Evolutionary conservation across 92 coral and sea anemone genomes (phyloP), one percentile per base, ranked within the genome.

Genomic region (Zoanthus sansibaricus): DNA sequence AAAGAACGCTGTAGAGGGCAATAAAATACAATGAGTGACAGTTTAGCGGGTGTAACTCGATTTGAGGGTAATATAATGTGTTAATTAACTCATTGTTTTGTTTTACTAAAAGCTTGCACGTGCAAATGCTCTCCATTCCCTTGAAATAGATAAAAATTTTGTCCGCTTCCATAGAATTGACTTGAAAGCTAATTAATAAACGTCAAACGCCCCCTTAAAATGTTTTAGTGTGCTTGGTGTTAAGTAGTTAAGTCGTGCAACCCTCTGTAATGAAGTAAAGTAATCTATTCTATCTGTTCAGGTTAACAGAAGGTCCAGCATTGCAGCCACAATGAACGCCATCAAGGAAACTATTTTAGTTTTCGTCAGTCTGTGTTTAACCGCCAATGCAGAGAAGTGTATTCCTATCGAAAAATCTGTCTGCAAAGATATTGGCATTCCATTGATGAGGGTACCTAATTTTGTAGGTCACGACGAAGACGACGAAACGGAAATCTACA

Each of bases 371-470:
- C 3, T 13, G 11, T 61, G 56, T 31, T 80, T 80, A 64, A 6
- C 75, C 9, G 85, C 21, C 16, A 20, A 11, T 6, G 85, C 85
- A 20, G 20, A 46, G 75, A 46, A 44, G 21, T 80, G 85, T 80
- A 11, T 18, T 11, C 31, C 45, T 0, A 47, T 80, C 33, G 21
- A 70, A 20, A 5, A 51, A 62, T 62, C 85, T 62, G 8, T 80
- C 47, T 80, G 85, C 62, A 80, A 80, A 45, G 73, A 62, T 47
- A 17, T 80, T 52, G 83, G 94, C 72, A 87, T 87, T 72, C 7
- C 69, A 18, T 7, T 51, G 9, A 94, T 94, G 97, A 90, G 72
- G 69, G 71, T 86, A 13, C 97, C 97, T 31, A 94, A 92, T 76
- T 87, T 61, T 17, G 88, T 91, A 18, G 37, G 77, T 79, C 90